Evolutionary conservation across 2,888 invertebrate species (phyloP), one percentile per base, ranked within the genome.

Genomic region (Hydriomena furcata): DNA sequence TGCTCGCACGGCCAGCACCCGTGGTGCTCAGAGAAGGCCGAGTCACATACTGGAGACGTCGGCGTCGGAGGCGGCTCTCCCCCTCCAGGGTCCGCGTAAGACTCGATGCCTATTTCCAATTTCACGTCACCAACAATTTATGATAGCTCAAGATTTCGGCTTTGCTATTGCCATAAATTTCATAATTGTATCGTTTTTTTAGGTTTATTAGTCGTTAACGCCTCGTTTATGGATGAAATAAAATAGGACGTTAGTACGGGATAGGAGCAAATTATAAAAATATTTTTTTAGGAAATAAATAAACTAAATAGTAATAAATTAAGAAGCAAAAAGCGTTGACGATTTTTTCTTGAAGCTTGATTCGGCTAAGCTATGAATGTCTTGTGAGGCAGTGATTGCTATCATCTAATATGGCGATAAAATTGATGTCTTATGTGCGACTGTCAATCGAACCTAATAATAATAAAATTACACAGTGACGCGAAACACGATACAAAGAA

Each of bases 321-420:
- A 86, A 86, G 60, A 89, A 90, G 89, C 88, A 79, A 74, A 79
- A 88, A 88, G 86, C 87, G 82, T 80, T 84, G 80, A 84, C 78
- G 78, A 73, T 65, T 73, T 77, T 81, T 78, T 70, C n/a, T 40
- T 12, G 12, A 84, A 85, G 86, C 85, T 84, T 76, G 74, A 75
- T 76, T 82, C 76, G 79, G 81, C 76, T 82, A 87, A 89, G 89
- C 90, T 85, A 89, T 86, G 90, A 89, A 89, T 90, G 89, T 89
- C 74, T 83, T 79, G 90, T 86, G 90, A 90, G 89, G 89, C 90
- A 90, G 88, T 90, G 89, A 89, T 85, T 86, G 87, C 89, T 82
- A 79, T 78, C 64, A 67, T 78, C 78, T 82, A 83, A 81, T 71
- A 68, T 55, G 63, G 72, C 66, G 41, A 42, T 38, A 32, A 28